Evolutionary conservation across 2,113 vertebrate genomes (phyloP).

Genomic region (Vidua chalybeata): DNA sequence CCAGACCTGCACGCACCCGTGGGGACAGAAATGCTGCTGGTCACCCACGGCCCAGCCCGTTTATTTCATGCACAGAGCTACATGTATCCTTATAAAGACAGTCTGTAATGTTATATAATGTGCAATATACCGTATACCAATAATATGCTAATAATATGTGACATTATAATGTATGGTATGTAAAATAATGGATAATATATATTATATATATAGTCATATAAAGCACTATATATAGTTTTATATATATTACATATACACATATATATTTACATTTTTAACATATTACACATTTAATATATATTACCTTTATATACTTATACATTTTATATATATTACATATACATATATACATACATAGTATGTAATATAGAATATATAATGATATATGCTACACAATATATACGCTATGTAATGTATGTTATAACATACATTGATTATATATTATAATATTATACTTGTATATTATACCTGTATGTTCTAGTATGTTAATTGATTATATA

Average conservation of each 20-base stretch:
- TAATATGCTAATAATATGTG: accelerated
- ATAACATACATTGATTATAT: no score
- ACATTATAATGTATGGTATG: no score
- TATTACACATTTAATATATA: no score
- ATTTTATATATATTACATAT: neutral
- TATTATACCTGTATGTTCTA: neutral
- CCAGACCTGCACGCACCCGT: conserved; percentile 81
- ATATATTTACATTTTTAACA: neutral
- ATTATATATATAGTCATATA: no score
- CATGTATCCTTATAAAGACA: accelerated
- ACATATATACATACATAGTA: no score
- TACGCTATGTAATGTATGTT: neutral
- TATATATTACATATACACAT: neutral
- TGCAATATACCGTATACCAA: no score
- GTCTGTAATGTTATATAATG: accelerated
- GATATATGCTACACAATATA: neutral
- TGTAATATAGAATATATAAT: neutral
- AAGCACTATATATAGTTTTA: no score
- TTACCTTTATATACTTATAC: no score
- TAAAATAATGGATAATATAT: no score
- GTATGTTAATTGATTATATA: neutral
- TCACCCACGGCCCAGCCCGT: accelerated
- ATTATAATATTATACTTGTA: neutral
- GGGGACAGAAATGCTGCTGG: neutral
- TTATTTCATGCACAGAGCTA: accelerated